Evolutionary conservation across 2,797 vertebrate species (phyloP).

Genomic region (Scarus forsteni): DNA sequence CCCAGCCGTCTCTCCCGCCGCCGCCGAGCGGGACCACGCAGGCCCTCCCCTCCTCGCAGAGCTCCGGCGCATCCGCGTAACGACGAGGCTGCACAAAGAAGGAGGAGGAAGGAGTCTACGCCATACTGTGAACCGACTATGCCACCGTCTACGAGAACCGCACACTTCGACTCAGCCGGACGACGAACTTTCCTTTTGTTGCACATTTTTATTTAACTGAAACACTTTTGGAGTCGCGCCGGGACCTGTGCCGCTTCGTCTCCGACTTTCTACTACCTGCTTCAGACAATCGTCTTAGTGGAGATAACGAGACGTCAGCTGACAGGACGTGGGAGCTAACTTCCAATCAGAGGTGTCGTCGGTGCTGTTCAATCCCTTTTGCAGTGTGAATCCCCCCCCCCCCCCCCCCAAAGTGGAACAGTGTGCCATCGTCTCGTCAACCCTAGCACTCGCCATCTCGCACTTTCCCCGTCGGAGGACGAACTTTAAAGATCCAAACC

Average conservation of each 20-base stretch:
- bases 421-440: slow-evolving; percentile 52
- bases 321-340: slow-evolving; percentile 31
- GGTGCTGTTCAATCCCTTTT: slow-evolving; percentile 20
- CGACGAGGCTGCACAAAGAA: slow-evolving; percentile 24
- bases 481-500: background rate
- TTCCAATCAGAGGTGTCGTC: slow-evolving; percentile 34
- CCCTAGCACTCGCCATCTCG: slow-evolving; percentile 23
- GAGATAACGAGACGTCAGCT: slow-evolving; percentile 18
- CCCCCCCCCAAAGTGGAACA: no score
- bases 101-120: slow-evolving; percentile 41
- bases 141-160: slow-evolving; percentile 61
- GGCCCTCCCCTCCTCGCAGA: slow-evolving; percentile 70
- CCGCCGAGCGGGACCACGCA: slow-evolving; percentile 30
- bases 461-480: slow-evolving; percentile 48
- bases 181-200: slow-evolving; percentile 64
- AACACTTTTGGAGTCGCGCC: slow-evolving; percentile 47
- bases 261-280: slow-evolving; percentile 66
- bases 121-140: slow-evolving; percentile 75
- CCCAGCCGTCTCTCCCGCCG: slow-evolving; percentile 76
- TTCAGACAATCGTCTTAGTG: slow-evolving; percentile 79
- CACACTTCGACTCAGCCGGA: slow-evolving; percentile 32
- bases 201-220: slow-evolving; percentile 79
- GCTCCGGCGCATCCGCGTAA: slow-evolving; percentile 76
- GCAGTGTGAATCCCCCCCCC: slow-evolving; percentile 28
- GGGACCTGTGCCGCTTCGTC: slow-evolving; percentile 27